These are phyloP conservation scores for Papilio polyxenes DNA, from an alignment of 1,140 invertebrate genomes.

Conservation along the genomic window DNA sequence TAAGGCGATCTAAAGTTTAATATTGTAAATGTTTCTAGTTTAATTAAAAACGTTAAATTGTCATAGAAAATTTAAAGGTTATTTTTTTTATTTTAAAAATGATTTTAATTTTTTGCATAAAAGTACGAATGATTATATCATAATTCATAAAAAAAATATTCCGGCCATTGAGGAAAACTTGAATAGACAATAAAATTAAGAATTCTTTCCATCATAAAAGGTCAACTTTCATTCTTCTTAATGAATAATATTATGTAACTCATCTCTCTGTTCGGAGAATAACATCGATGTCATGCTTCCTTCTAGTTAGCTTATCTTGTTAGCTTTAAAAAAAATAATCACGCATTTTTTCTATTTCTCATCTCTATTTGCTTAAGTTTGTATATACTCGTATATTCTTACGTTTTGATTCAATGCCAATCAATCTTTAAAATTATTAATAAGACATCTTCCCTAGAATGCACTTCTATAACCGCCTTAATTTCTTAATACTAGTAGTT, in stretches of 20 bases:
- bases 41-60: not conserved
- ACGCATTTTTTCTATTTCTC: too few relatives aligned
- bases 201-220: conserved; percentile 47
- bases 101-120: not conserved
- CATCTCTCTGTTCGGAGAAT: conserved; percentile 65
- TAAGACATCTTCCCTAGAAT: too few relatives aligned
- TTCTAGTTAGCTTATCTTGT: conserved; percentile 45
- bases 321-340: too few relatives aligned
- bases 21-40: not conserved
- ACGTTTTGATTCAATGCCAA: too few relatives aligned
- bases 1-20: not conserved
- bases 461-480: too few relatives aligned
- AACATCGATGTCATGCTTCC: conserved; percentile 55
- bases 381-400: too few relatives aligned
- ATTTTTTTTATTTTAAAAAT: too few relatives aligned
- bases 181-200: conserved; percentile 41
- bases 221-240: conserved; percentile 69
- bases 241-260: conserved; percentile 70
- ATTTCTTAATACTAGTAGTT: too few relatives aligned
- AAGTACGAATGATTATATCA: not conserved
- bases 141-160: conserved; percentile 14
- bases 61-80: too few relatives aligned
- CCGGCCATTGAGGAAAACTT: not conserved
- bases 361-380: too few relatives aligned
- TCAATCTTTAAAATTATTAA: too few relatives aligned